Conservation (phyloP, 1,140 invertebrate species). For the Hypothenemus hampei region DNA sequence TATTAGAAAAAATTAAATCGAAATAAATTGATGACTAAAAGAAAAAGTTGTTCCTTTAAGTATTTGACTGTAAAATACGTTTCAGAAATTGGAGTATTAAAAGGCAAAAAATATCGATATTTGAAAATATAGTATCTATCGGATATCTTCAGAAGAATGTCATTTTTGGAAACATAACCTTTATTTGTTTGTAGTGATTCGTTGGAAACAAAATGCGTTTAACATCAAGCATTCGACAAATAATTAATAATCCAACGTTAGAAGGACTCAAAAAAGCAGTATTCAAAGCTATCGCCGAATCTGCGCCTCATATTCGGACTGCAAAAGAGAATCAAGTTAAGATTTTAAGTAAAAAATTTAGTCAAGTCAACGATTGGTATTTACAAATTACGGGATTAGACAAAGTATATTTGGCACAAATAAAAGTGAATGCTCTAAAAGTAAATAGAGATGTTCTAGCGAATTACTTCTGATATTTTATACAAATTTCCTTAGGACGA, state of each 20-base stretch:
- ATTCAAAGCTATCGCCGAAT: constrained; percentile 22
- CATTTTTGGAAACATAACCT: too few relatives aligned
- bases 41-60: too few relatives aligned
- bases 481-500: constrained; percentile 31
- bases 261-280: constrained; percentile 24
- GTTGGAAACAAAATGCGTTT: constrained; percentile 21
- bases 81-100: too few relatives aligned
- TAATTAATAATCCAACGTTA: constrained; percentile 16
- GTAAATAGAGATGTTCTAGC: constrained; percentile 21
- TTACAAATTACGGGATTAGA: constrained; percentile 47
- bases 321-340: constrained; percentile 29
- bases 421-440: constrained; percentile 46
- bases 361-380: constrained; percentile 46
- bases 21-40: too few relatives aligned
- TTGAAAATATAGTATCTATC: too few relatives aligned
- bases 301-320: constrained; percentile 20
- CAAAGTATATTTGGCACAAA: constrained; percentile 48
- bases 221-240: constrained; percentile 3
- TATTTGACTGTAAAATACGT: too few relatives aligned
- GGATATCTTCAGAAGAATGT: too few relatives aligned
- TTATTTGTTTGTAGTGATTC: too few relatives aligned
- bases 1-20: too few relatives aligned
- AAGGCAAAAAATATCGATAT: too few relatives aligned
- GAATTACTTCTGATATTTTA: neutral
- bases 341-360: constrained; percentile 39